These are phyloP conservation scores for Girardia tigrina DNA, from an alignment of 2,888 invertebrate species.

Conservation along the genomic window DNA sequence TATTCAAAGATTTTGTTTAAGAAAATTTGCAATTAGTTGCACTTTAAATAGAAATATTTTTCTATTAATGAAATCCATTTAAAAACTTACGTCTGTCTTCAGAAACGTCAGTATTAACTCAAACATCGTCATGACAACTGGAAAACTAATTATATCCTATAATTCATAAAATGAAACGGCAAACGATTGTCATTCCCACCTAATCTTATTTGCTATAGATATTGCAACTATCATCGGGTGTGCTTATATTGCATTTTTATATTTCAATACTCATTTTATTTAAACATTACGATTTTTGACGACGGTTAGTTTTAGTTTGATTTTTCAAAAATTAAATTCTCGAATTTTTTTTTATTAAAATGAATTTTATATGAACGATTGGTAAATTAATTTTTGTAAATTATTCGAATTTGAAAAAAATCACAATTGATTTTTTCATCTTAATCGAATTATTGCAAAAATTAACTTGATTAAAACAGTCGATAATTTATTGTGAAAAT, in stretches of 20 bases:
- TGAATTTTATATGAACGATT: no score
- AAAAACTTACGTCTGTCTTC: slow-evolving; percentile 13
- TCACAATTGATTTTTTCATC: no score
- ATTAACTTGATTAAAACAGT: no score
- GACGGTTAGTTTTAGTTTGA: no score
- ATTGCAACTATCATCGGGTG: not conserved
- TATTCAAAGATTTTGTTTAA: slow-evolving; percentile 6
- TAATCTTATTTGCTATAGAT: slow-evolving; percentile 19
- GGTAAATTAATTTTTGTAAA: no score
- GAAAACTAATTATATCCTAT: slow-evolving; percentile 19
- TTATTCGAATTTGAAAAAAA: no score
- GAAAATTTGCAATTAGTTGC: slow-evolving; percentile 19
- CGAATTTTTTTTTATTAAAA: no score
- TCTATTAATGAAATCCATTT: not conserved
- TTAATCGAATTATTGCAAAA: no score
- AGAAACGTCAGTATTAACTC: slow-evolving; percentile 15
- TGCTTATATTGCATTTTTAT: slow-evolving; percentile 1
- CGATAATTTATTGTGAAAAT: no score
- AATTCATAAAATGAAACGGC: slow-evolving; percentile 17
- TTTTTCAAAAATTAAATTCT: no score
- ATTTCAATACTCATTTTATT: not conserved
- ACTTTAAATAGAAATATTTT: slow-evolving; percentile 1
- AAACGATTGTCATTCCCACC: slow-evolving; percentile 23
- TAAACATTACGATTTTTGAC: no score
- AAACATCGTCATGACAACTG: slow-evolving; percentile 15